A percentile compares a stretch with the other conserved stretches of the same genome.
These are phyloP conservation scores for Eilema griseolum DNA, from an alignment of 2,888 invertebrate genomes.

Conservation along the genomic window DNA sequence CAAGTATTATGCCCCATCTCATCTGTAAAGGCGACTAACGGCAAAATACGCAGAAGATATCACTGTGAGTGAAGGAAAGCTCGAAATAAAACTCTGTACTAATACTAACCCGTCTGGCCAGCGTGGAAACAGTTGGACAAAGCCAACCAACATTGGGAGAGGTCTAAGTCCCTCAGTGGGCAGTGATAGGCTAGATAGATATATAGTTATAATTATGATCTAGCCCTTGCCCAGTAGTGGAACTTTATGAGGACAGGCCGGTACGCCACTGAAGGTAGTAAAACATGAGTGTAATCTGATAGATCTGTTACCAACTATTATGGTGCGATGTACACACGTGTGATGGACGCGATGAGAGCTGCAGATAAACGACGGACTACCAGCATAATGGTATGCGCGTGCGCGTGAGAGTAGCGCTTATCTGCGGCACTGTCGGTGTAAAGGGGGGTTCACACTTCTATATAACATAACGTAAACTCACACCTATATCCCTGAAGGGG, in stretches of 20 bases:
- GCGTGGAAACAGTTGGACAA: too few relatives aligned
- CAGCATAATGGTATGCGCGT: conserved; percentile 1
- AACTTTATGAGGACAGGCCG: not conserved
- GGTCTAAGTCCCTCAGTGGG: too few relatives aligned
- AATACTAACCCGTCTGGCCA: too few relatives aligned
- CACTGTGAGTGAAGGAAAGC: too few relatives aligned
- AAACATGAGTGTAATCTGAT: conserved; percentile 1
- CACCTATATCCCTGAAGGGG: too few relatives aligned
- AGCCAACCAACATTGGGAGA: too few relatives aligned
- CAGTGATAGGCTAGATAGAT: too few relatives aligned
- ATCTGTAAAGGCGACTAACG: too few relatives aligned
- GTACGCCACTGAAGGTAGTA: not conserved
- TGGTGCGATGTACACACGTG: not conserved
- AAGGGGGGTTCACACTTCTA: not conserved
- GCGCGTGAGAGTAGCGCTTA: conserved; percentile 12
- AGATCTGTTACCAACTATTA: not conserved
- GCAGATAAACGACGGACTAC: not conserved
- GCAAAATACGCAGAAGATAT: too few relatives aligned
- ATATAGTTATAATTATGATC: not conserved
- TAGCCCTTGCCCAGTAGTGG: not conserved
- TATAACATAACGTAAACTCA: too few relatives aligned
- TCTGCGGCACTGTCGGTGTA: not conserved
- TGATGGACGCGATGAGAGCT: not conserved
- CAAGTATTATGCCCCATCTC: too few relatives aligned
- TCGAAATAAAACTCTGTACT: too few relatives aligned